phyloP scores from a whole-genome alignment of 2,797 vertebrate genomes.

The Pangasius larnaudii region DNA sequence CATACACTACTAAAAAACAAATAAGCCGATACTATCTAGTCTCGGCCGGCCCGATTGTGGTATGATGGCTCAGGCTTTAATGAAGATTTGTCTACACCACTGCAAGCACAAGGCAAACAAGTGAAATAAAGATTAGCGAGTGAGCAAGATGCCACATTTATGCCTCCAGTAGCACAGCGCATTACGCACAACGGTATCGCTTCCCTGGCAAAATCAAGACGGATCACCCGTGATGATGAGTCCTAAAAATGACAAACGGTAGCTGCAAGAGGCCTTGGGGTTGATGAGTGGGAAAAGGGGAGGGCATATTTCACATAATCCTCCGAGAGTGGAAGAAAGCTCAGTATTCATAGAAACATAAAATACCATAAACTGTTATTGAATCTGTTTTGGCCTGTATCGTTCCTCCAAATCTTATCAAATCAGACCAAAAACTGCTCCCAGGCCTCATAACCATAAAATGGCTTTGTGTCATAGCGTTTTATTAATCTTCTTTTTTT shows the following conservation, averaged over 20 bases:
- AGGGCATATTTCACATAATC: slow-evolving; percentile 55
- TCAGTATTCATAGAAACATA: slow-evolving; percentile 54
- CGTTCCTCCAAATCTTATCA: slow-evolving; percentile 52
- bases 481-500: slow-evolving; percentile 47
- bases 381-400: slow-evolving; percentile 43
- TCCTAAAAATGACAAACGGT: slow-evolving; percentile 77
- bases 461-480: slow-evolving; percentile 49
- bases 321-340: slow-evolving; percentile 56
- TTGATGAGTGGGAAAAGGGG: not conserved
- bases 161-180: slow-evolving; percentile 67
- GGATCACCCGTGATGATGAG: slow-evolving; percentile 70
- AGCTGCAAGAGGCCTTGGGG: slow-evolving; percentile 52
- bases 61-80: slow-evolving; percentile 66
- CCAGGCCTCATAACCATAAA: slow-evolving; percentile 54
- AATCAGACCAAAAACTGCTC: slow-evolving; percentile 62
- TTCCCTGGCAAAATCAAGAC: slow-evolving; percentile 77
- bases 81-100: slow-evolving; percentile 71
- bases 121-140: slow-evolving; percentile 71
- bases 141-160: slow-evolving; percentile 68
- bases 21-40: slow-evolving; percentile 66
- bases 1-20: slow-evolving; percentile 71
- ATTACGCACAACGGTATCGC: slow-evolving; percentile 73
- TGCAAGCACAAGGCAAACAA: slow-evolving; percentile 69
- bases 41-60: slow-evolving; percentile 51
- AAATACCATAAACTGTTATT: slow-evolving; percentile 58